Evolutionary conservation across 2,113 vertebrate species (phyloP).

Genomic region (Platycercus adscitus): DNA sequence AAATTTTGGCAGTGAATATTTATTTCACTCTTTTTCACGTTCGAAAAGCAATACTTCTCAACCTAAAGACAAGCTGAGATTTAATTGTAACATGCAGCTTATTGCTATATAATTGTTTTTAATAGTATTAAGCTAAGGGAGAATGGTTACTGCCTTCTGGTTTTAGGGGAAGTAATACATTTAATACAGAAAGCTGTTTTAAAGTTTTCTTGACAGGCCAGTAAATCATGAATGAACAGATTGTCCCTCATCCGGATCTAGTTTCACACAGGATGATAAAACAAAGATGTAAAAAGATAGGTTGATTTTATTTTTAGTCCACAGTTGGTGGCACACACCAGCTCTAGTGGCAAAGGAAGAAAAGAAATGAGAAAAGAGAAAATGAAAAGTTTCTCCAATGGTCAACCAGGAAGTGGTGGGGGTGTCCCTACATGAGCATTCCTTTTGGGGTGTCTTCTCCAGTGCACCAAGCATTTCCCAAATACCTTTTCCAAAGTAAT

Average conservation of each 20-base stretch:
- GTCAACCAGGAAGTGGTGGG: neutral
- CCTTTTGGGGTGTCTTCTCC: neutral
- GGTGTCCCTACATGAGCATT: neutral
- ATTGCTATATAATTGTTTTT: neutral
- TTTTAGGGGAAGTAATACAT: neutral
- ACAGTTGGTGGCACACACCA: neutral
- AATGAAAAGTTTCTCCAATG: accelerated
- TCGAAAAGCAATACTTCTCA: neutral
- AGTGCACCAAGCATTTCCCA: neutral
- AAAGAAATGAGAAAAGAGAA: neutral
- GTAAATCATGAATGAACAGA: neutral
- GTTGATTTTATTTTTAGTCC: neutral
- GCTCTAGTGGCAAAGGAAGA: neutral
- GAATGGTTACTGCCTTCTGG: neutral
- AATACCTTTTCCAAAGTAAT: neutral
- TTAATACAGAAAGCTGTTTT: neutral
- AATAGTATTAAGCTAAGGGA: neutral
- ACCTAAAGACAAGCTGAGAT: neutral
- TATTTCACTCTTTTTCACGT: neutral
- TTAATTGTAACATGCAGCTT: neutral
- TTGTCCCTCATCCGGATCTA: neutral
- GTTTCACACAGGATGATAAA: neutral
- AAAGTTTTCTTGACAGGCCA: neutral
- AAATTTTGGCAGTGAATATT: neutral
- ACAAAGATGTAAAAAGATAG: neutral